Percentiles rank a stretch among this genome's conserved stretches.
These are phyloP conservation scores for Xenops minutus DNA, from an alignment of 2,797 vertebrate genomes.

Conservation along the genomic window DNA sequence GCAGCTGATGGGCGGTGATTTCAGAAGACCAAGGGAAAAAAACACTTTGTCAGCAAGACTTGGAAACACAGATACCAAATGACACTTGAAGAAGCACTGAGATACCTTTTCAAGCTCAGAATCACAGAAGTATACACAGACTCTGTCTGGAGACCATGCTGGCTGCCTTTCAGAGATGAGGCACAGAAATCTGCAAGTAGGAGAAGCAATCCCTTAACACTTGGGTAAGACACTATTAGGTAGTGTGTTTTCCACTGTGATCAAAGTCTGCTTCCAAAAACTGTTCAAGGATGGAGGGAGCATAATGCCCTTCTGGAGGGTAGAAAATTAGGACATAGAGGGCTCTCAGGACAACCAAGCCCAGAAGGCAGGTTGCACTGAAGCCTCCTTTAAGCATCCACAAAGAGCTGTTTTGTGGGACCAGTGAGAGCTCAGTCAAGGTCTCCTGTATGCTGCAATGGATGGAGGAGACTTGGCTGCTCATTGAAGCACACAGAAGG, in stretches of 20 bases:
- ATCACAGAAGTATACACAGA: not conserved
- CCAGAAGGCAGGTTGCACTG: not conserved
- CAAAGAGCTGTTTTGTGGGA: not conserved
- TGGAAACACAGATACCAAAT: not conserved
- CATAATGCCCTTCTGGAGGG: not conserved
- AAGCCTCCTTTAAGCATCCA: not conserved
- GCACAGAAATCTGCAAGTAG: not conserved
- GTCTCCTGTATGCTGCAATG: not conserved
- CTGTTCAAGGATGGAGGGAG: not conserved
- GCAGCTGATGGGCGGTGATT: not conserved
- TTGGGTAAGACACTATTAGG: not conserved
- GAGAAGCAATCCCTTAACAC: not conserved
- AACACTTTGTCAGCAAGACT: not conserved
- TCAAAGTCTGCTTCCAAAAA: not conserved
- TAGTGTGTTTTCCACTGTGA: rapidly evolving
- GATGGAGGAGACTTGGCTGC: not conserved
- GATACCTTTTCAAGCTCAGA: not conserved
- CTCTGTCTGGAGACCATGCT: not conserved
- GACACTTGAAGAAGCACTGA: not conserved
- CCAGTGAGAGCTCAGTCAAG: not conserved
- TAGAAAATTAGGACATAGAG: not conserved
- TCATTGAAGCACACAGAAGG: not conserved
- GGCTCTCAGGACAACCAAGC: not conserved
- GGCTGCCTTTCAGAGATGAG: not conserved
- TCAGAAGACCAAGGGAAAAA: not conserved